phyloP scores from a whole-genome alignment of 2,888 invertebrate species.

The Cremastobaeus sp. region DNA sequence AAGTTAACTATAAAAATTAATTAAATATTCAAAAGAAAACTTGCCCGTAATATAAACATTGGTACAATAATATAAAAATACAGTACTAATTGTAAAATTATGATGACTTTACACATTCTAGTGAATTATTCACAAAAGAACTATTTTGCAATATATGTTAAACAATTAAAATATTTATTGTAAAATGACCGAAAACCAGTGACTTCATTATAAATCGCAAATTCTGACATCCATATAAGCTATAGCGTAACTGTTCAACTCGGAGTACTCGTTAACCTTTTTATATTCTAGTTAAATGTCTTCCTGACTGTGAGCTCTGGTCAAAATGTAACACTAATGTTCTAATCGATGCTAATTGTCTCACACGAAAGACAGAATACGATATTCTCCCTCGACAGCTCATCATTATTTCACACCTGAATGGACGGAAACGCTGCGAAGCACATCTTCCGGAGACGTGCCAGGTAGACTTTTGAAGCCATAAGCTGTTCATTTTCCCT shows the following conservation, averaged over 20 bases:
- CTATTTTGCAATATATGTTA: too few relatives aligned
- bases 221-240: background rate
- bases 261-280: background rate
- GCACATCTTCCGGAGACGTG: background rate
- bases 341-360: conserved; percentile 57
- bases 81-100: too few relatives aligned
- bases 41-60: too few relatives aligned
- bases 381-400: conserved; percentile 11
- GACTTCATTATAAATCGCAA: too few relatives aligned
- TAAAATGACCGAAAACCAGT: too few relatives aligned
- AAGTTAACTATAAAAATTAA: too few relatives aligned
- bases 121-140: too few relatives aligned
- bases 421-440: conserved; percentile 14
- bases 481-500: background rate
- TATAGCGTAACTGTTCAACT: background rate
- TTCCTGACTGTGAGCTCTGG: background rate
- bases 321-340: conserved; percentile 37
- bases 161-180: too few relatives aligned
- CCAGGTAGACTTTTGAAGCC: background rate
- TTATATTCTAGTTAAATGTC: background rate
- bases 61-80: too few relatives aligned
- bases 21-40: too few relatives aligned
- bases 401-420: conserved; percentile 41
- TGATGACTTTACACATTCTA: too few relatives aligned
- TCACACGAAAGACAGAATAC: conserved; percentile 28